These are phyloP conservation scores for Mesitornis unicolor DNA, from an alignment of 2,113 vertebrate genomes.

Conservation along the genomic window DNA sequence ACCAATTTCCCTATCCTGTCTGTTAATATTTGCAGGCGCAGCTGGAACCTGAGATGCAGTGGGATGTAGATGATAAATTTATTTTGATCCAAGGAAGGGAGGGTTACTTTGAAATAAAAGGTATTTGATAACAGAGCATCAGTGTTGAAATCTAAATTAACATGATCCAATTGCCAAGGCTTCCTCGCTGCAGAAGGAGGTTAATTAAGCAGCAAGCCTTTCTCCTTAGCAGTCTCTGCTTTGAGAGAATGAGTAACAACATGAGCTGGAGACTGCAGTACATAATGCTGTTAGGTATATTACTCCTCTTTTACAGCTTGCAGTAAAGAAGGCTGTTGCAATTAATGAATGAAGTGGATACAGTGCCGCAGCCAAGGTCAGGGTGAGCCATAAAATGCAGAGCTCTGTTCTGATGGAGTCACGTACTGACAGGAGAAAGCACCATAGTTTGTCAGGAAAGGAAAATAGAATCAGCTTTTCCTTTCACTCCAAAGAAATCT, in stretches of 20 bases:
- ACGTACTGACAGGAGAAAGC: neutral
- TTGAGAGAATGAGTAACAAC: neutral
- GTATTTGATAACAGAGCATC: neutral
- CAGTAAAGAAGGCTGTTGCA: neutral
- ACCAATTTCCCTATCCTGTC: neutral
- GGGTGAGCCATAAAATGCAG: neutral
- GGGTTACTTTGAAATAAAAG: neutral
- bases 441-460: neutral
- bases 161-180: neutral
- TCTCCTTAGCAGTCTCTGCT: neutral
- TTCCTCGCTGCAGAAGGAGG: neutral
- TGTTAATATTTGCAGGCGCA: neutral
- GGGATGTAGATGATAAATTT: neutral
- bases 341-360: conserved; percentile 3
- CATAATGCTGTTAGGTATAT: conserved; percentile 13
- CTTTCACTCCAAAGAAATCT: neutral
- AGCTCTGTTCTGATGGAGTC: neutral
- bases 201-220: conserved; percentile 3
- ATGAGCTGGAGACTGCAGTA: neutral
- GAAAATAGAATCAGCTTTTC: neutral
- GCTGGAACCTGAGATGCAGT: neutral
- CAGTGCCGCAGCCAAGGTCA: neutral
- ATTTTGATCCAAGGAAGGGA: neutral
- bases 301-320: neutral
- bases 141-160: neutral